These are phyloP conservation scores for Andricus quercusramuli DNA, from an alignment of 2,888 invertebrate genomes.

Conservation along the genomic window DNA sequence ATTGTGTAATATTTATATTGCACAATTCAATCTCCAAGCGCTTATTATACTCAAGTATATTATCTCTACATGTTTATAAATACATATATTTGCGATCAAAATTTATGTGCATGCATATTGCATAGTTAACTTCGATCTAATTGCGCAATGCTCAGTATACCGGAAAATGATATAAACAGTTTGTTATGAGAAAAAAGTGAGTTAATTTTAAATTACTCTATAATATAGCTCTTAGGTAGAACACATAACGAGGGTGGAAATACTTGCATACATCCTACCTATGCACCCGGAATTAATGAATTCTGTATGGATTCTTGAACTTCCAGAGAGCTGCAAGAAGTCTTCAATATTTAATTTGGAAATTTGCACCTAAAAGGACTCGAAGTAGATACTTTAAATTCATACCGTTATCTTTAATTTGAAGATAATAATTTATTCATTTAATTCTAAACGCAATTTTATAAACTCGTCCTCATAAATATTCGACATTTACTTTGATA, in stretches of 20 bases:
- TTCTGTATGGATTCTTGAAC: not conserved
- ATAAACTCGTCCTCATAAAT: not conserved
- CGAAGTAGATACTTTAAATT: too few relatives aligned
- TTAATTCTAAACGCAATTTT: not conserved
- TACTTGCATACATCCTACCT: too few relatives aligned
- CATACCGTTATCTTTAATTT: too few relatives aligned
- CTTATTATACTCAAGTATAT: too few relatives aligned
- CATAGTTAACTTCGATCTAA: not conserved
- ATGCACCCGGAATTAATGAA: not conserved
- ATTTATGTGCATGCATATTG: not conserved
- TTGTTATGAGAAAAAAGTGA: not conserved
- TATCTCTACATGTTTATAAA: not conserved
- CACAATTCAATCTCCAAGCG: too few relatives aligned
- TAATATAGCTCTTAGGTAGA: too few relatives aligned
- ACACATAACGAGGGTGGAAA: too few relatives aligned
- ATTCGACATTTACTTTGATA: not conserved
- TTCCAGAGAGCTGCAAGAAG: not conserved
- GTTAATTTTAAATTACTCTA: not conserved
- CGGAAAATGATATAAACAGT: not conserved
- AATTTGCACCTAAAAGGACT: too few relatives aligned
- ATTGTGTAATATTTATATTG: not conserved
- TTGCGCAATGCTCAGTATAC: constrained; percentile 1
- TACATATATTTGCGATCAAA: not conserved
- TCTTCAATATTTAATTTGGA: too few relatives aligned
- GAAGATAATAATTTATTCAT: not conserved